Percentiles rank a stretch among this genome's conserved stretches.
phyloP scores from a whole-genome alignment of 30 jellyfish, hydroid and myxozoan species.

The Pseudorhiza aurosa region DNA sequence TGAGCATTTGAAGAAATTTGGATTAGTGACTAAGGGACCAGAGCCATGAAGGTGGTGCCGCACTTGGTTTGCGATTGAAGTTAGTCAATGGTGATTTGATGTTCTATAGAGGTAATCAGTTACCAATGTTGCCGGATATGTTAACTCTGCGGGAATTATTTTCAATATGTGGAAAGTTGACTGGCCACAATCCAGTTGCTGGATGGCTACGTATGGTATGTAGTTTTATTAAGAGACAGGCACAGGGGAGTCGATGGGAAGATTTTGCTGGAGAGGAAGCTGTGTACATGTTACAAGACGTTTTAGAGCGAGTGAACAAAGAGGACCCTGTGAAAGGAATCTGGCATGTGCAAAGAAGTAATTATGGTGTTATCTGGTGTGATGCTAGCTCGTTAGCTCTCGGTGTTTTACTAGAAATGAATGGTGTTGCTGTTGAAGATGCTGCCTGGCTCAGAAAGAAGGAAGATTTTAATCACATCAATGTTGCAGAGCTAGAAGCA shows the following conservation, averaged over 20 bases:
- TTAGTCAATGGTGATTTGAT: background rate
- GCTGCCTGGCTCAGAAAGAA: conserved; percentile 51
- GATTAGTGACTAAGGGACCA: conserved; percentile 36
- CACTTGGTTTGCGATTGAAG: conserved; percentile 38
- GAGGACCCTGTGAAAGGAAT: conserved; percentile 41
- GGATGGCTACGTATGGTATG: conserved; percentile 50
- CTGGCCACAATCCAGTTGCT: conserved; percentile 60
- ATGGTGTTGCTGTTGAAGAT: conserved; percentile 52
- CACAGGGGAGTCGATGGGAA: conserved; percentile 7
- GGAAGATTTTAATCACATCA: conserved; percentile 25
- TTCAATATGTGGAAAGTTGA: conserved; percentile 36
- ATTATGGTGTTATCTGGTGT: conserved; percentile 16
- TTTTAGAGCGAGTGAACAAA: background rate
- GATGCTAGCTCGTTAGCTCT: conserved; percentile 52
- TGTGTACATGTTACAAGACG: background rate
- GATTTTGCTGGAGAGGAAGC: background rate
- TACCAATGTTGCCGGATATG: background rate
- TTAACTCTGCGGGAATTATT: conserved; percentile 15
- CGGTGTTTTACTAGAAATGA: conserved; percentile 26
- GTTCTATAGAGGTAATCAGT: conserved; percentile 8
- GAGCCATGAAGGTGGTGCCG: conserved; percentile 37
- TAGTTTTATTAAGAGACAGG: conserved; percentile 24
- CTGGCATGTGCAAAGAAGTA: conserved; percentile 25
- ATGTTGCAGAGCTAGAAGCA: conserved; percentile 48
- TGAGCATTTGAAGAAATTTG: conserved; percentile 21